A percentile compares a stretch with the other conserved stretches of the same genome.
Evolutionary conservation across 37 sponge, comb jelly and placozoan species (phyloP).

Genomic region (Oopsacas minuta): DNA sequence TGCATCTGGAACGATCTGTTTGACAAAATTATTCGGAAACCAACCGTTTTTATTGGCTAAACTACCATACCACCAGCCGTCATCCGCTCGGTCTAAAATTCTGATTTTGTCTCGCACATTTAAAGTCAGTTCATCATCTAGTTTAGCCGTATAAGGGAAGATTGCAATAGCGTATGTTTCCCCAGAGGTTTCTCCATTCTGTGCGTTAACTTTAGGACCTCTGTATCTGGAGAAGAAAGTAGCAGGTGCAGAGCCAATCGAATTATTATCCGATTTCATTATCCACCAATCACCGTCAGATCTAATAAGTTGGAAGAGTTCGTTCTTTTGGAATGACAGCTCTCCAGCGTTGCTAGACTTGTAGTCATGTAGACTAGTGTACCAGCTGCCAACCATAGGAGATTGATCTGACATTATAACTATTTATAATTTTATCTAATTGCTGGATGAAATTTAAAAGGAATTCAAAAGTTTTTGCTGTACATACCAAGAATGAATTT

Average conservation of each 20-base stretch:
- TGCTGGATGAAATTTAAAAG: too few relatives aligned
- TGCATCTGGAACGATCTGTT: background rate
- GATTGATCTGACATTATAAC: background rate
- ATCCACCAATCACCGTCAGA: background rate
- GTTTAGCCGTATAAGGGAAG: background rate
- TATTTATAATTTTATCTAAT: too few relatives aligned
- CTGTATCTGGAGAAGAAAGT: background rate
- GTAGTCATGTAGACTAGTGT: background rate
- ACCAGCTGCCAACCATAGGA: background rate
- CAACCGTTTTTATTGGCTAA: background rate
- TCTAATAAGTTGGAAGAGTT: background rate
- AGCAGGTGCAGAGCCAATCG: background rate
- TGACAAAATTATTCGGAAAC: background rate
- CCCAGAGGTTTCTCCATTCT: background rate
- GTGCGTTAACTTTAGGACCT: background rate
- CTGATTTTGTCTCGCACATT: background rate
- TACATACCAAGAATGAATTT: too few relatives aligned
- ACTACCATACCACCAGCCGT: constrained; percentile 5
- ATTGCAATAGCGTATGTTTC: background rate
- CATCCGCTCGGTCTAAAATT: background rate
- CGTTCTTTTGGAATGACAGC: background rate
- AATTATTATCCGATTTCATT: background rate
- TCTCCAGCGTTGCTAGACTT: background rate
- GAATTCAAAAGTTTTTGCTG: too few relatives aligned
- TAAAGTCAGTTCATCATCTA: background rate